A percentile compares a stretch with the other conserved stretches of the same genome.
Evolutionary conservation across 2,113 vertebrate species (phyloP).

Genomic region (Equus quagga): DNA sequence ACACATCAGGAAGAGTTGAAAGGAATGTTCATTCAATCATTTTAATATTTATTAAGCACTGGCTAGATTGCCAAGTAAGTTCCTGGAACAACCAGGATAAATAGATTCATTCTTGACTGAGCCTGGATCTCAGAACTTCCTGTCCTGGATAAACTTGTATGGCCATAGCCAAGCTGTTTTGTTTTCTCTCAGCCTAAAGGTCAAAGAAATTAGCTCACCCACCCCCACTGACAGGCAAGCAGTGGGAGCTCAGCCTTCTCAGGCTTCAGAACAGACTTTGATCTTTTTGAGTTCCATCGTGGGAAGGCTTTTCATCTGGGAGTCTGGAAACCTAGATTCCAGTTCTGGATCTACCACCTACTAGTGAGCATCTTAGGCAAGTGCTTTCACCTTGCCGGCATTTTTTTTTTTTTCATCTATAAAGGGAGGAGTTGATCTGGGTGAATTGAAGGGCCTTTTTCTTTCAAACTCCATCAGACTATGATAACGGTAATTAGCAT

Average conservation of each 20-base stretch:
- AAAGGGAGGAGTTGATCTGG: neutral
- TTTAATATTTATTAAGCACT: neutral
- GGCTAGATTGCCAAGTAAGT: neutral
- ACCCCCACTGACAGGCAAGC: neutral
- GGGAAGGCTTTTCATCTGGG: neutral
- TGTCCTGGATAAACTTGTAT: neutral
- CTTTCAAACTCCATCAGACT: slow-evolving; percentile 16
- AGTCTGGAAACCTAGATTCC: neutral
- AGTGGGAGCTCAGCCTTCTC: neutral
- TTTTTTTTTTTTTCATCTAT: neutral
- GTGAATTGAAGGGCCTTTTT: neutral
- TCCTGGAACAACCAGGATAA: neutral
- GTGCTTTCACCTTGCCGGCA: neutral
- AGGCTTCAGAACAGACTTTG: neutral
- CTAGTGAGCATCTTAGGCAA: neutral
- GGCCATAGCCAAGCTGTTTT: neutral
- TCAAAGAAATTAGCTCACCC: neutral
- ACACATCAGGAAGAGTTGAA: neutral
- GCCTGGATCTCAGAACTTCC: neutral
- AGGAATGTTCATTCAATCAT: neutral
- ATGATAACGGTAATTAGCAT: neutral
- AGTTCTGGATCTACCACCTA: neutral
- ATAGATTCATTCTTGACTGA: neutral
- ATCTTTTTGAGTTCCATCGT: neutral
- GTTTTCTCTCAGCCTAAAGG: neutral